Evolutionary conservation across 2,888 invertebrate species (phyloP).

Genomic region (Apoda limacodes): DNA sequence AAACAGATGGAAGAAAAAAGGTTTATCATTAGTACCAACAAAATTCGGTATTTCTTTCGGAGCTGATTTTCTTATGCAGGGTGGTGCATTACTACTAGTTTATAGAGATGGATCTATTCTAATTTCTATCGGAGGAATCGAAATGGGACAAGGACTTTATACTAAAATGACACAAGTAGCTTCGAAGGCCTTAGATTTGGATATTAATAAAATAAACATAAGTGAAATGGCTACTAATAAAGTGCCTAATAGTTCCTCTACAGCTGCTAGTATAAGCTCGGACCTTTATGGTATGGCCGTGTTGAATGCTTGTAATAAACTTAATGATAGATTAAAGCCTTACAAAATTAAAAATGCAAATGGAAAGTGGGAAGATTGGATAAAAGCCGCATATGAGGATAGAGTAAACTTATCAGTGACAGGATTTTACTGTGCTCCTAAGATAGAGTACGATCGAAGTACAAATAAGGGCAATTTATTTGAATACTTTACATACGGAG

Average conservation of each 20-base stretch:
- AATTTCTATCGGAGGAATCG: slow-evolving; percentile 83
- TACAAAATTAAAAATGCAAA: slow-evolving; percentile 75
- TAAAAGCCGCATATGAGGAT: slow-evolving; percentile 75
- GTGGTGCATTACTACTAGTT: slow-evolving; percentile 80
- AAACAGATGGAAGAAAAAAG: slow-evolving; percentile 83
- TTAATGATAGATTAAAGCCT: slow-evolving; percentile 75
- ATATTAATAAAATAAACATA: slow-evolving; percentile 74
- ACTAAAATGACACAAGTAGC: slow-evolving; percentile 92
- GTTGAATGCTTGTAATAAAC: slow-evolving; percentile 75
- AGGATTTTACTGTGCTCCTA: slow-evolving; percentile 79
- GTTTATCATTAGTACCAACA: slow-evolving; percentile 78
- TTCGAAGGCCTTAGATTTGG: slow-evolving; percentile 73
- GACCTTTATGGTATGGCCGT: slow-evolving; percentile 88
- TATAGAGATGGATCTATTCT: slow-evolving; percentile 86
- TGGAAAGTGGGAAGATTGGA: slow-evolving; percentile 84
- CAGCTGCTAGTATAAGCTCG: slow-evolving; percentile 82
- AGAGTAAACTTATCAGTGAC: slow-evolving; percentile 78
- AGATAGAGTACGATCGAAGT: slow-evolving; percentile 71
- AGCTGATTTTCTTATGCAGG: slow-evolving; percentile 76
- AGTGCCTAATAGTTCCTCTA: slow-evolving; percentile 84
- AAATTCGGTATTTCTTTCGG: slow-evolving; percentile 83
- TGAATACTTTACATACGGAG: slow-evolving; percentile 85
- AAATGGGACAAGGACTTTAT: slow-evolving; percentile 93
- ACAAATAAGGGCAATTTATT: slow-evolving; percentile 76
- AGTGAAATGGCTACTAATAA: slow-evolving; percentile 83